A percentile compares a stretch with the other conserved stretches of the same genome.
These are phyloP conservation scores for Amaurobius ferox DNA, from an alignment of 2,888 invertebrate species.

Conservation along the genomic window DNA sequence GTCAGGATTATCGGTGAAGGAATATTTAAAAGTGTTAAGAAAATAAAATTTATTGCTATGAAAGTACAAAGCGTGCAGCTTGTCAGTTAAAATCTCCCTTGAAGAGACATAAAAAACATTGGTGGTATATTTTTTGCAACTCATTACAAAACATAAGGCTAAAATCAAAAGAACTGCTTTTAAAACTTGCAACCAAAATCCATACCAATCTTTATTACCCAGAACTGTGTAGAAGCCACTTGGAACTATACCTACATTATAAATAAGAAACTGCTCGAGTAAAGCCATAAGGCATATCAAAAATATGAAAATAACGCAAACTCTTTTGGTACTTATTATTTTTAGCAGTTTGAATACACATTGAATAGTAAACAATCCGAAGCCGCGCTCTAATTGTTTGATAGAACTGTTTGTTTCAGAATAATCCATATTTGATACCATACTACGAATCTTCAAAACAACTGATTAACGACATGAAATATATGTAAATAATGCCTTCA, in stretches of 20 bases:
- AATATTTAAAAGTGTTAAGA: slow-evolving; percentile 78
- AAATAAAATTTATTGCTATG: slow-evolving; percentile 79
- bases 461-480: too few species aligned
- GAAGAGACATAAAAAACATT: slow-evolving; percentile 79
- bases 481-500: too few species aligned
- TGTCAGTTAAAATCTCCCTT: slow-evolving; percentile 78
- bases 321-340: slow-evolving; percentile 35
- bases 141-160: slow-evolving; percentile 77
- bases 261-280: slow-evolving; percentile 79
- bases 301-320: slow-evolving; percentile 29
- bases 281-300: slow-evolving; percentile 61
- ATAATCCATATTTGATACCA: slow-evolving; percentile 16
- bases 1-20: slow-evolving; percentile 80
- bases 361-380: slow-evolving; percentile 49
- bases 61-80: slow-evolving; percentile 80
- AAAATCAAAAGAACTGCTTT: slow-evolving; percentile 68
- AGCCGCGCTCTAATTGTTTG: slow-evolving; percentile 4
- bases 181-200: slow-evolving; percentile 76
- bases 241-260: slow-evolving; percentile 80
- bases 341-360: slow-evolving; percentile 35
- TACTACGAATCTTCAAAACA: too few species aligned
- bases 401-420: background rate
- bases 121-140: slow-evolving; percentile 78
- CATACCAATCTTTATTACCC: slow-evolving; percentile 78
- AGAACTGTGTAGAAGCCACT: slow-evolving; percentile 80